These are phyloP conservation scores for Salvelinus alpinus DNA, from an alignment of 2,113 vertebrate species.

Conservation along the genomic window DNA sequence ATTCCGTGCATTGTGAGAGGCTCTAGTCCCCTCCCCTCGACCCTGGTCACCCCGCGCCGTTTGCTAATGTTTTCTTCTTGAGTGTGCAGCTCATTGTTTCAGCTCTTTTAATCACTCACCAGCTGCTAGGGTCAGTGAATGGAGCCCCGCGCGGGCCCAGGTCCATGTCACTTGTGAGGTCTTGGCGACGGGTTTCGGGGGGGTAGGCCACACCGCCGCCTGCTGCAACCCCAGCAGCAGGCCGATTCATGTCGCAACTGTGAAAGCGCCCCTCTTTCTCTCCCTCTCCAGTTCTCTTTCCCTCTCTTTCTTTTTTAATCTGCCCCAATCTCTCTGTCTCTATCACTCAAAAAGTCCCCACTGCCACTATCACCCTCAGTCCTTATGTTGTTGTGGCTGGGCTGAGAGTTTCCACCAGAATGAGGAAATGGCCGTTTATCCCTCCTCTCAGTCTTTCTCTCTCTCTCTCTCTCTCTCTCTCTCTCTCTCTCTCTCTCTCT, in stretches of 20 bases:
- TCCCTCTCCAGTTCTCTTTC: neutral
- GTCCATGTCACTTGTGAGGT: slow-evolving; percentile 98
- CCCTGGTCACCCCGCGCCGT: slow-evolving; percentile 61
- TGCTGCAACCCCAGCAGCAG: slow-evolving; percentile 76
- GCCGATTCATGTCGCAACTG: slow-evolving; percentile 79
- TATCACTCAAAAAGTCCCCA: neutral
- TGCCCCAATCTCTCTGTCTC: neutral
- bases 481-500: neutral
- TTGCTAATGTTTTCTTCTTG: slow-evolving; percentile 82
- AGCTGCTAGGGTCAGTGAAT: slow-evolving; percentile 93
- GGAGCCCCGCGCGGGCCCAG: slow-evolving; percentile 80
- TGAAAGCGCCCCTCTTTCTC: slow-evolving; percentile 16
- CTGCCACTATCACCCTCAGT: slow-evolving; percentile 57
- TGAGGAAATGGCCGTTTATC: slow-evolving; percentile 83
- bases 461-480: too few relatives aligned
- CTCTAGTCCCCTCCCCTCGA: slow-evolving; percentile 4
- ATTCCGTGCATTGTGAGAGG: neutral
- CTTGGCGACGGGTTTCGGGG: slow-evolving; percentile 84
- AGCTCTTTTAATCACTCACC: slow-evolving; percentile 92
- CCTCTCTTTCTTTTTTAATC: neutral
- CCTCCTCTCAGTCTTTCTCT: neutral
- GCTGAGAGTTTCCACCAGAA: slow-evolving; percentile 77
- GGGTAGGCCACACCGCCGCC: slow-evolving; percentile 42
- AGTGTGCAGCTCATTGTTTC: slow-evolving; percentile 82
- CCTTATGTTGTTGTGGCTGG: slow-evolving; percentile 80